Base-by-base conservation (phyloP, 2,888 invertebrate genomes). In the Netelia virgata region DNA sequence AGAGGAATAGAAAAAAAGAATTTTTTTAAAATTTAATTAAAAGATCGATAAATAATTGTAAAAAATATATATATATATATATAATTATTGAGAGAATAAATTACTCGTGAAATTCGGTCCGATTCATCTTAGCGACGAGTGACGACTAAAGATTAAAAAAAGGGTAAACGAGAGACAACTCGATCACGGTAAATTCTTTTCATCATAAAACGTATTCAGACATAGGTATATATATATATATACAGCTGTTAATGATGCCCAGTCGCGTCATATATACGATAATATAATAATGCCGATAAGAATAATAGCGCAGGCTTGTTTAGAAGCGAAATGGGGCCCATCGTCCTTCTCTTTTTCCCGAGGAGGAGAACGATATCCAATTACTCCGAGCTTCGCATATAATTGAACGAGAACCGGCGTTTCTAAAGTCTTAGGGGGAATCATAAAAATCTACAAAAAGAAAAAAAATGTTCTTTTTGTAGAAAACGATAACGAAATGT, bases 351-450 rank as follows among this genome's bases (percentile, higher is more conserved):
- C 16, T 53, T 36, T 63, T 18, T 47, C 63, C 16, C 23, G 36
- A 63, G 50, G 3, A 3, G 9, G 18, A 14, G 47, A 28, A 47
- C 61, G 10, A 16, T 28, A 74, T 36, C 36, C 53, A 53, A 74
- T 74, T 74, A 75, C 75, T 53, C 41, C 55, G 6, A 23, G 64
- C 18, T 20, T n/a, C 18, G 16, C 28, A 5, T 41, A 20, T 57
- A 76, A 66, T 66, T 53, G 57, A 66, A 41, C 20, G 76, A 66
- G 5, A 68, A 57, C 43, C 41, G 3, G 23, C 69, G 14, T 57
- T 57, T n/a, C 41, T 43, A 47, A 23, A 43, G 43, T 41, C 63
- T 63, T 63, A 50, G 55, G 55, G 23, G 43, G 5, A 28, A 28
- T 57, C 57, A 66, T 66, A 57, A 68, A 76, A 57, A 3, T 47